Evolutionary conservation across 2,888 invertebrate genomes (phyloP).

Genomic region (Caenorhabditis afra): DNA sequence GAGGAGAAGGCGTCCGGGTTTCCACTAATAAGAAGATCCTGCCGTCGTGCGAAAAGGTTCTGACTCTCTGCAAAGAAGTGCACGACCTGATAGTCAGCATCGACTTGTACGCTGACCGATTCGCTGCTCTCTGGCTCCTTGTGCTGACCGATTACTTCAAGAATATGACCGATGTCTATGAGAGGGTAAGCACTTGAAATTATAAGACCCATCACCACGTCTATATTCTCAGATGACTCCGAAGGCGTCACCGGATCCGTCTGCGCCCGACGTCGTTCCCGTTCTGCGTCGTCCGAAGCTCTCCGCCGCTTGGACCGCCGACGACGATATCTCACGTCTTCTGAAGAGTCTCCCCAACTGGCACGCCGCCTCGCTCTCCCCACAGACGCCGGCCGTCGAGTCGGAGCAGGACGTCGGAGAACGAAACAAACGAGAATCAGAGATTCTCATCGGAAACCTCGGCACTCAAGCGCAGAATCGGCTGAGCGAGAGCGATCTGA

Average conservation of each 20-base stretch:
- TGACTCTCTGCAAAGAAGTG: constrained; percentile 75
- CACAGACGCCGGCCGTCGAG: constrained; percentile 70
- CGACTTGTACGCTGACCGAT: constrained; percentile 76
- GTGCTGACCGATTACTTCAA: constrained; percentile 76
- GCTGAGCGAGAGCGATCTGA: constrained; percentile 86
- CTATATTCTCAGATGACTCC: no score
- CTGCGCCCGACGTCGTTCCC: constrained; percentile 45
- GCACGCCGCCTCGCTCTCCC: constrained; percentile 77
- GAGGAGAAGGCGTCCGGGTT: constrained; percentile 61
- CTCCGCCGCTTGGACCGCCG: constrained; percentile 92
- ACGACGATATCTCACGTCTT: constrained; percentile 94
- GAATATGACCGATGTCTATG: constrained; percentile 73
- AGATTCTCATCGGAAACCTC: constrained; percentile 92
- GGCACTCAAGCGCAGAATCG: constrained; percentile 73
- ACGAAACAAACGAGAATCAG: constrained; percentile 91
- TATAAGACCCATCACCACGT: not conserved
- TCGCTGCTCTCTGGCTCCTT: constrained; percentile 80
- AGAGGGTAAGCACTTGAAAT: constrained; percentile 53
- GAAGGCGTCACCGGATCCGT: no score
- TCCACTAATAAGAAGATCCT: constrained; percentile 64
- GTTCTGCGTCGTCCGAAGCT: constrained; percentile 84
- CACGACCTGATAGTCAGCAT: constrained; percentile 77
- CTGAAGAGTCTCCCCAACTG: constrained; percentile 89
- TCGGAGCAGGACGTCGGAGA: constrained; percentile 85
- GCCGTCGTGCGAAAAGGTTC: constrained; percentile 70